Evolutionary conservation across 2,888 invertebrate species (phyloP), one percentile per base, ranked within the genome.

Genomic region (Celastrina argiolus): DNA sequence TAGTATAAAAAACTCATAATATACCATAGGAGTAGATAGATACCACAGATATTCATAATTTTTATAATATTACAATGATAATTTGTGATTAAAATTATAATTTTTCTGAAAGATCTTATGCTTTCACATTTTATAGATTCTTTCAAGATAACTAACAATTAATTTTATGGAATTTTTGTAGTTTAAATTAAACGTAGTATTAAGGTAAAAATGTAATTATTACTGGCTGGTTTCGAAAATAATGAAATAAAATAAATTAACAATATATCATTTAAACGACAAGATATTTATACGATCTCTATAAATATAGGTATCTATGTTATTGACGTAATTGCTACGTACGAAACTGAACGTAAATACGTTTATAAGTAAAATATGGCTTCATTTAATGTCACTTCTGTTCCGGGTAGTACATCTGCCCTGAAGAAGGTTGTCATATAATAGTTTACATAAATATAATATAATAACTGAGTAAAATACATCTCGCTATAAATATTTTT

Each of bases 241-340:
- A 12, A 51, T 10, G 1, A 5, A 22, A 12, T 4, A 45, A 45
- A 45, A 45, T 22, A 51, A 51, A 51, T 51, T 1, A 26, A 12
- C 51, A 51, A 51, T 51, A 51, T 51, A 51, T 51, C 22, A 45
- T 51, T 51, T 51, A 8, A 51, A 22, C n/a, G 18, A 45, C 18
- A 18, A 45, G 18, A 10, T 45, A 3, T 45, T 18, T 16, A 51
- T 14, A 14, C 51, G 51, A 22, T 51, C 22, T 0, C 12, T 26
- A 12, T 51, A 22, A 51, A 51, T 51, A 22, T 51, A 22, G 22
- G 45, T 42, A 42, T 45, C 45, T 22, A 22, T 51, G 22, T 51
- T 51, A 6, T 51, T 6, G 51, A 26, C 51, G 26, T 51, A 26
- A 26, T 51, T 14, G 5, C 51, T 6, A 26, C 12, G 5, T 51